phyloP scores from a whole-genome alignment of 2,888 invertebrate species.

The Stratiomys singularior region DNA sequence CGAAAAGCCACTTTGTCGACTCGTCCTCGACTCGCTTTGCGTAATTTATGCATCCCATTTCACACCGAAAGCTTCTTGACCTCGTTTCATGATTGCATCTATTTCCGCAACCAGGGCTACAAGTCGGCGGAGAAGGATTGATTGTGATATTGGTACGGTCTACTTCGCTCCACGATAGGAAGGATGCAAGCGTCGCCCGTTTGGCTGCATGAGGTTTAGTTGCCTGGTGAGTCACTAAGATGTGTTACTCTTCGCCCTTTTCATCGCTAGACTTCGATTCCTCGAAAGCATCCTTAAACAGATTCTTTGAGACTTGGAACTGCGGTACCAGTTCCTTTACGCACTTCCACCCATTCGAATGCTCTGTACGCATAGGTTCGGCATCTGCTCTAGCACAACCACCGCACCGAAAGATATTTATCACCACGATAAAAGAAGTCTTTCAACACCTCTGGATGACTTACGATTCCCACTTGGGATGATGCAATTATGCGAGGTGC shows the following conservation, averaged over 20 bases:
- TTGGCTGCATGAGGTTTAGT: too few species aligned
- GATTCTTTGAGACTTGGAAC: too few species aligned
- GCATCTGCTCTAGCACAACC: neutral
- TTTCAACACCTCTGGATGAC: constrained; percentile 4
- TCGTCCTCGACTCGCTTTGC: constrained; percentile 23
- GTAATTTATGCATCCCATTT: constrained; percentile 46
- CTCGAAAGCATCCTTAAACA: too few species aligned
- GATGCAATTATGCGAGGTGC: constrained; percentile 11
- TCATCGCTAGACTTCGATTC: too few species aligned
- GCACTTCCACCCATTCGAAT: neutral
- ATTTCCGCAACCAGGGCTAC: constrained; percentile 10
- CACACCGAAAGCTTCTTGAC: constrained; percentile 40
- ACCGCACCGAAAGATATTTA: neutral
- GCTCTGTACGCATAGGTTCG: neutral
- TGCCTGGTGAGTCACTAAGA: too few species aligned
- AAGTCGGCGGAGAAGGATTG: neutral
- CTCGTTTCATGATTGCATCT: neutral
- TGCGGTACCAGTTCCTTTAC: too few species aligned
- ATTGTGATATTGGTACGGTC: too few species aligned
- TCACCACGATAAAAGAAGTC: neutral
- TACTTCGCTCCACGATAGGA: too few species aligned
- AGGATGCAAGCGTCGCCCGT: too few species aligned
- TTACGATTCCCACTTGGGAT: neutral
- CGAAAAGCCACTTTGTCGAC: constrained; percentile 17
- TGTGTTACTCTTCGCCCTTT: too few species aligned